A percentile compares a stretch with the other conserved stretches of the same genome.
These are phyloP conservation scores for Drosophila willistoni DNA, from an alignment of 1,140 invertebrate species.

Conservation along the genomic window DNA sequence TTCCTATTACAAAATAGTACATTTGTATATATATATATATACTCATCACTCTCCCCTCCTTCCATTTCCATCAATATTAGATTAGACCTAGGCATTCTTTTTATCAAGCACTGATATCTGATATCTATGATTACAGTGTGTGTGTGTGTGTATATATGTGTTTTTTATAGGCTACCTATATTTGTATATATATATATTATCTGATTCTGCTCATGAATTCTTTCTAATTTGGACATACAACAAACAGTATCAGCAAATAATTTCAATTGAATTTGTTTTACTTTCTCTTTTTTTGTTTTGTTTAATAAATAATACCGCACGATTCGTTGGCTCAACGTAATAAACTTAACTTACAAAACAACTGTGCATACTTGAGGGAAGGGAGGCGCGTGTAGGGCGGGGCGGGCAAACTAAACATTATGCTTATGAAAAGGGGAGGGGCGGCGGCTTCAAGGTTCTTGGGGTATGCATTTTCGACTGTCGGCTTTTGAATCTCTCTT, in stretches of 20 bases:
- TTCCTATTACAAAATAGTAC: slow-evolving; percentile 55
- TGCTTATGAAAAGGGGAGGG: slow-evolving; percentile 4
- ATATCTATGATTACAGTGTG: slow-evolving; percentile 60
- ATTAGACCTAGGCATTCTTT: slow-evolving; percentile 41
- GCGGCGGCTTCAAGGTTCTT: neutral
- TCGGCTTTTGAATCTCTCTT: neutral
- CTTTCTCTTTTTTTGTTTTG: slow-evolving; percentile 37
- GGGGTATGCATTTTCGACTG: neutral
- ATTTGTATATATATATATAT: slow-evolving; percentile 23
- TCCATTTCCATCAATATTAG: slow-evolving; percentile 9
- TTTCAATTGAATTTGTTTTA: slow-evolving; percentile 63
- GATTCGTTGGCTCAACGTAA: slow-evolving; percentile 74
- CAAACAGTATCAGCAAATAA: slow-evolving; percentile 74
- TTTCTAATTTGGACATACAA: slow-evolving; percentile 36
- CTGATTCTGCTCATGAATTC: slow-evolving; percentile 15
- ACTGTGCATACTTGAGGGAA: slow-evolving; percentile 63
- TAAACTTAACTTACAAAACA: slow-evolving; percentile 77
- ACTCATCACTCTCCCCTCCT: slow-evolving; percentile 26
- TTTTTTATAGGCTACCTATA: slow-evolving; percentile 59
- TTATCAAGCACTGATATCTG: slow-evolving; percentile 67
- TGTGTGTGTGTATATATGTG: slow-evolving; percentile 37
- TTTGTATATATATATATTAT: slow-evolving; percentile 41
- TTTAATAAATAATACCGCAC: slow-evolving; percentile 77
- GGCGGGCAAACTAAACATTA: slow-evolving; percentile 55
- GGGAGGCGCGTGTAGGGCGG: neutral